Evolutionary conservation across 2,888 invertebrate species (phyloP).

Genomic region (Diarsia dahlii): DNA sequence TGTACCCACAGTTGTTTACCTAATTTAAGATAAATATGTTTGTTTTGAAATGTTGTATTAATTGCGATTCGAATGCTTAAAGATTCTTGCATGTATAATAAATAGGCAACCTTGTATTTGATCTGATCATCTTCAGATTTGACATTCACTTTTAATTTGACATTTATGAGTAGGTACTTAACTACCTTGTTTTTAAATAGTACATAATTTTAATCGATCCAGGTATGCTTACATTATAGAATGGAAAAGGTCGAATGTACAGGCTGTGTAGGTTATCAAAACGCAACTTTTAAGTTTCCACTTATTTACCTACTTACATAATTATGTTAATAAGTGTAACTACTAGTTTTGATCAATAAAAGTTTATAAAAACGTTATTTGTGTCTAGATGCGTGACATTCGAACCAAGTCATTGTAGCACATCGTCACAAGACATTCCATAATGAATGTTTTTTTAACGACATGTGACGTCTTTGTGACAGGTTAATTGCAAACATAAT

Average conservation of each 20-base stretch:
- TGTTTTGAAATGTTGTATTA: constrained; percentile 32
- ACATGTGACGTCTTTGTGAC: constrained; percentile 12
- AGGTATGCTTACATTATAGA: not conserved
- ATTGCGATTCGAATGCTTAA: constrained; percentile 29
- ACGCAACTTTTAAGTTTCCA: not conserved
- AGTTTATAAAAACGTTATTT: not conserved
- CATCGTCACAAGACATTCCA: constrained; percentile 25
- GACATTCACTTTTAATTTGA: constrained; percentile 40
- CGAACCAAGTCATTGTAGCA: not conserved
- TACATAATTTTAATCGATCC: constrained; percentile 19
- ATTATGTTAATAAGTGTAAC: not conserved
- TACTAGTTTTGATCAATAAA: not conserved
- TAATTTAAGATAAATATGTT: constrained; percentile 35
- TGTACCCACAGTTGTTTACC: constrained; percentile 39
- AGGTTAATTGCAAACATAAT: constrained; percentile 30
- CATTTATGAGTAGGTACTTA: constrained; percentile 19
- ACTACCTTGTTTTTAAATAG: constrained; percentile 3
- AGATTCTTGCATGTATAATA: constrained; percentile 10
- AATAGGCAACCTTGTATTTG: constrained; percentile 42
- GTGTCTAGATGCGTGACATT: not conserved
- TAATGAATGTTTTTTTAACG: constrained; percentile 34
- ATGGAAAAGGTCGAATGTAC: not conserved
- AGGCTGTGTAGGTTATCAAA: not conserved
- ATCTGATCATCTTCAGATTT: constrained; percentile 44
- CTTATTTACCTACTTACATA: not conserved